phyloP scores from a whole-genome alignment of 2,797 vertebrate genomes.

The Phalloptychus januarius region DNA sequence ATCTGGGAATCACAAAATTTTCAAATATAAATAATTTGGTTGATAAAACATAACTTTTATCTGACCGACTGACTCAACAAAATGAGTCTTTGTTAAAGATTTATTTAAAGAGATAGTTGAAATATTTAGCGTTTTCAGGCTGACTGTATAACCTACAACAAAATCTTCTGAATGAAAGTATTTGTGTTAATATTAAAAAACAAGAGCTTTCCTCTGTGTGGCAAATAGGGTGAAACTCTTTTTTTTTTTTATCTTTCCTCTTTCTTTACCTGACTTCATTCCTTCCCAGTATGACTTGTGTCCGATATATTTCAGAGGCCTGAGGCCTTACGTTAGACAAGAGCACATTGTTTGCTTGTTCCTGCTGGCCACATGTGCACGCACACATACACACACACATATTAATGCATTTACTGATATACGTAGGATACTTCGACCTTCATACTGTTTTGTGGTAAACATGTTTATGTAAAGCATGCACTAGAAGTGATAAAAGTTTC shows the following conservation, averaged over 20 bases:
- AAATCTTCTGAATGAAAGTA: not conserved
- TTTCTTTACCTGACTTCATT: constrained; percentile 62
- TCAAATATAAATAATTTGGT: not conserved
- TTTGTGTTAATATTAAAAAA: constrained; percentile 12
- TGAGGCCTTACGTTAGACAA: constrained; percentile 67
- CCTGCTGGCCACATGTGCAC: constrained; percentile 49
- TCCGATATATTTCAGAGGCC: constrained; percentile 70
- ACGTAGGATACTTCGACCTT: constrained; percentile 12
- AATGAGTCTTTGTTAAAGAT: not conserved
- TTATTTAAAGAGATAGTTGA: not conserved
- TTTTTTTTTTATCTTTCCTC: constrained; percentile 4
- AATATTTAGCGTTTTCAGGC: not conserved
- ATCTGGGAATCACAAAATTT: not conserved
- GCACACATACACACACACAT: constrained; percentile 9
- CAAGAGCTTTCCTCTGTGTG: constrained; percentile 45
- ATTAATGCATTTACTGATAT: constrained; percentile 16
- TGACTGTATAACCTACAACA: not conserved
- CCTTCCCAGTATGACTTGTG: constrained; percentile 54
- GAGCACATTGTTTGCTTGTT: constrained; percentile 76
- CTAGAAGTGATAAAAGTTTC: constrained; percentile 23
- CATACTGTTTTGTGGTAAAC: constrained; percentile 7
- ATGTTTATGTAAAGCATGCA: constrained; percentile 10
- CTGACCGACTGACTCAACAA: not conserved
- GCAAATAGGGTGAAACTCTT: constrained; percentile 44
- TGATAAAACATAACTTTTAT: not conserved